Percentiles rank a stretch among this genome's conserved stretches.
Conservation (phyloP, 1,140 invertebrate genomes). For the Laupala kohalensis region DNA sequence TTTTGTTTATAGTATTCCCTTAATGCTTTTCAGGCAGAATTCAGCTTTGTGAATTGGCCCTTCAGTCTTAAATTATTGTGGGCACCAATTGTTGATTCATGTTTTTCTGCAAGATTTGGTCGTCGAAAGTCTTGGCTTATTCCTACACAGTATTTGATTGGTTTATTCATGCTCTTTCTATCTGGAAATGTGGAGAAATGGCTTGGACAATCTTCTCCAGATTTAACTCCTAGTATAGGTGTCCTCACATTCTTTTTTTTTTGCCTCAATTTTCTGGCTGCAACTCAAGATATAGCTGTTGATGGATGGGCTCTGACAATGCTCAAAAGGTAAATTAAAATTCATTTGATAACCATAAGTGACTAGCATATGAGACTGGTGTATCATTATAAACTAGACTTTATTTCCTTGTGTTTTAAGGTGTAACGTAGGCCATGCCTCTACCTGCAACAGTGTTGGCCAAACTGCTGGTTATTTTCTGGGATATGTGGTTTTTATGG, state of each 20-base stretch:
- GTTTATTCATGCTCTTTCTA: constrained; percentile 70
- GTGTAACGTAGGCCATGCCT: constrained; percentile 96
- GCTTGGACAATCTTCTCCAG: constrained; percentile 37
- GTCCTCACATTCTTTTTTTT: constrained; percentile 81
- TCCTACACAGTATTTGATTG: constrained; percentile 76
- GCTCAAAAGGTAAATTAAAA: constrained; percentile 85
- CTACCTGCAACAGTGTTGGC: constrained; percentile 96
- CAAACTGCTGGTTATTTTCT: constrained; percentile 97
- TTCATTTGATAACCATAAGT: no score
- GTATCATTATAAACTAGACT: no score
- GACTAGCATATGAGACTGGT: no score
- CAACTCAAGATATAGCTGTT: constrained; percentile 98
- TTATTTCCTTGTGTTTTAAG: constrained; percentile 28
- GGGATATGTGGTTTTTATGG: constrained; percentile 93
- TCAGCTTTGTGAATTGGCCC: constrained; percentile 96
- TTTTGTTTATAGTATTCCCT: background rate
- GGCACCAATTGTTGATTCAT: constrained; percentile 94
- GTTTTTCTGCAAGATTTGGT: constrained; percentile 73
- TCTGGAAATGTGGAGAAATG: constrained; percentile 60
- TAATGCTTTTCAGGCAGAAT: constrained; percentile 72
- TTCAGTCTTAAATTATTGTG: constrained; percentile 95
- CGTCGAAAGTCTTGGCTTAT: constrained; percentile 95
- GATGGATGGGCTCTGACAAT: constrained; percentile 99
- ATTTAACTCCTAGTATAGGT: constrained; percentile 60
- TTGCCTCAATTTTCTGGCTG: constrained; percentile 85